phyloP scores from a whole-genome alignment of 2,113 vertebrate species.

The Grammomys dolichurus region DNA sequence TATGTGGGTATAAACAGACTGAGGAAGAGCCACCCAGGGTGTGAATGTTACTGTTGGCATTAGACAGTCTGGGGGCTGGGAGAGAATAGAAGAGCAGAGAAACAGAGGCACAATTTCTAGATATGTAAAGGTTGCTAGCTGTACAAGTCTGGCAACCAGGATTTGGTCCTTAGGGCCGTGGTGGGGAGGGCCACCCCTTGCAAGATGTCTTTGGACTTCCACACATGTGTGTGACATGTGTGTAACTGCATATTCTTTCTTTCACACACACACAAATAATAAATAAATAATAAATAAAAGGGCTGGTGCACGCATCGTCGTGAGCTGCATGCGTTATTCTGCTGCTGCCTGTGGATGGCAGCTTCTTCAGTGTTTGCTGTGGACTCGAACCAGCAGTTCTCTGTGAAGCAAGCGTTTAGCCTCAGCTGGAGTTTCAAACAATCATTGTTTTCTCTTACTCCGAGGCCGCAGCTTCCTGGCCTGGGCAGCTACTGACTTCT shows the following conservation, averaged over 20 bases:
- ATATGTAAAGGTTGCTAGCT: too few species aligned
- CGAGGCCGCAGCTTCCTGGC: background rate
- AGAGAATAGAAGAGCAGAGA: background rate
- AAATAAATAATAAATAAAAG: background rate
- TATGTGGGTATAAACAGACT: too few species aligned
- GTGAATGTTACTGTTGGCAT: rapidly evolving
- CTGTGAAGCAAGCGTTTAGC: background rate
- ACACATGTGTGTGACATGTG: too few species aligned
- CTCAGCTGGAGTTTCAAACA: background rate
- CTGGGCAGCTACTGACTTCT: background rate
- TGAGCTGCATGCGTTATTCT: background rate
- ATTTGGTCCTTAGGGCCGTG: background rate
- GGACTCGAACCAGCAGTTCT: background rate
- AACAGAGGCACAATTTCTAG: too few species aligned
- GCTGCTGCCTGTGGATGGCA: background rate
- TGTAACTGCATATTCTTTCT: background rate
- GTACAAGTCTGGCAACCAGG: background rate
- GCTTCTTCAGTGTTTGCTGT: background rate
- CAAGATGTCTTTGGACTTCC: too few species aligned
- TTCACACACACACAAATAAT: background rate
- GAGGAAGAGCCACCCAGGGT: background rate
- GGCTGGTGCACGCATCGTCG: rapidly evolving
- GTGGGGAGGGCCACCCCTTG: background rate
- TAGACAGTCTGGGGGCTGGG: background rate
- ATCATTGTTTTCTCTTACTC: background rate